Percentiles rank a stretch among this genome's conserved stretches.
Conservation (phyloP, 1,140 invertebrate genomes). For the Drosophila pseudoananassae region DNA sequence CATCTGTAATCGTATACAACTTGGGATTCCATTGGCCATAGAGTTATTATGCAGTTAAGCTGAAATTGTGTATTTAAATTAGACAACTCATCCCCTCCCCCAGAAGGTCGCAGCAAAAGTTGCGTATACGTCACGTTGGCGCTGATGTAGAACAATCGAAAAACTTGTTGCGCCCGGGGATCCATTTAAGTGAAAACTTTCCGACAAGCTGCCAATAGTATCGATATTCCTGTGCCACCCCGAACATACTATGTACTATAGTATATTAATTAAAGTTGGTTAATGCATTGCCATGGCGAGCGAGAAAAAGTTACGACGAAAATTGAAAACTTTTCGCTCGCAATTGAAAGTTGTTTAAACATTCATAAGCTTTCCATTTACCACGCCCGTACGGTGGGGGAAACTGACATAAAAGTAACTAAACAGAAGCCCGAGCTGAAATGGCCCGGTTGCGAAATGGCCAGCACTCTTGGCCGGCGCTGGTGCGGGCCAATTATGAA, state of each 20-base stretch:
- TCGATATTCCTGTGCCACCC: slow-evolving; percentile 16
- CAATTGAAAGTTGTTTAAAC: slow-evolving; percentile 54
- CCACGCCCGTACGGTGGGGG: slow-evolving; percentile 14
- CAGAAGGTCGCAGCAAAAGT: background rate
- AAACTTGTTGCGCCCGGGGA: slow-evolving; percentile 46
- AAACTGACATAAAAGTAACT: slow-evolving; percentile 38
- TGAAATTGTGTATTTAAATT: too few relatives aligned
- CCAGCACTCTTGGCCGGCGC: slow-evolving; percentile 22
- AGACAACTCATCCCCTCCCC: background rate
- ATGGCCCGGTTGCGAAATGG: slow-evolving; percentile 8
- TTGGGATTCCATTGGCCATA: background rate
- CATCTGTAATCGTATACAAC: slow-evolving; percentile 24
- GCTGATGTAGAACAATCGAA: background rate
- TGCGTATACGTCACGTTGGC: slow-evolving; percentile 4
- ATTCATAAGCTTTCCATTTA: slow-evolving; percentile 49
- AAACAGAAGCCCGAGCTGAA: slow-evolving; percentile 21
- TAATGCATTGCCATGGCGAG: slow-evolving; percentile 43
- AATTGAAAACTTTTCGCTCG: slow-evolving; percentile 49
- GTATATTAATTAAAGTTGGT: slow-evolving; percentile 46
- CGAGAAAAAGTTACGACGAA: slow-evolving; percentile 32
- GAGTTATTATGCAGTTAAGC: slow-evolving; percentile 1
- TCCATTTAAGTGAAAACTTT: slow-evolving; percentile 38
- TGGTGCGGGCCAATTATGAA: slow-evolving; percentile 36
- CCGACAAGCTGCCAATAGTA: slow-evolving; percentile 26
- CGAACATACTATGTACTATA: slow-evolving; percentile 5